Conservation (phyloP, 2,797 vertebrate species). For the Lepus oiostolus region DNA sequence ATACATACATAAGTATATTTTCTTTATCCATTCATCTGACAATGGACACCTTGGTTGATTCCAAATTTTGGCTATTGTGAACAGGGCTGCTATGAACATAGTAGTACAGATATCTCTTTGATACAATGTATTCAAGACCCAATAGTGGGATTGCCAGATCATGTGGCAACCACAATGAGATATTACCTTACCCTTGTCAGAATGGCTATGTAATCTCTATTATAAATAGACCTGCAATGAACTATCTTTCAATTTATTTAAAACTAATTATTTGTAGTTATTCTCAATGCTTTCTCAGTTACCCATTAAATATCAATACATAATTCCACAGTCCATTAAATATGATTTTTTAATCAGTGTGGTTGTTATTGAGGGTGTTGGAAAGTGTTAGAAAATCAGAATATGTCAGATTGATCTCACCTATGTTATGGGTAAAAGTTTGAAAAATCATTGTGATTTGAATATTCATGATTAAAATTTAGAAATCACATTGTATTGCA, state of each 20-base stretch:
- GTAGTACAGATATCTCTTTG: too few relatives aligned
- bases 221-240: not conserved
- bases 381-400: constrained; percentile 4
- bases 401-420: not conserved
- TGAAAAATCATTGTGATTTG: not conserved
- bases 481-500: not conserved
- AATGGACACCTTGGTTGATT: too few relatives aligned
- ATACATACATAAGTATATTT: too few relatives aligned
- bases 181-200: too few relatives aligned
- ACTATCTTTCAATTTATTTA: constrained; percentile 5
- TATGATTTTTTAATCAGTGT: not conserved
- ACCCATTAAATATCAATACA: not conserved
- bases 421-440: not conserved
- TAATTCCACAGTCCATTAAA: not conserved
- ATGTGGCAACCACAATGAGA: too few relatives aligned
- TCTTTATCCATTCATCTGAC: too few relatives aligned
- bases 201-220: not conserved
- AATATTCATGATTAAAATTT: not conserved
- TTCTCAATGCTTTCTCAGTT: not conserved
- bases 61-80: too few relatives aligned
- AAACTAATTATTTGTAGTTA: not conserved
- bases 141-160: too few relatives aligned
- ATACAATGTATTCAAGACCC: too few relatives aligned
- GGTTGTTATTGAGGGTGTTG: not conserved
- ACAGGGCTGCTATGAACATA: too few relatives aligned